These are phyloP conservation scores for Campylomormyrus numenius DNA, from an alignment of 2,113 vertebrate genomes.

Conservation along the genomic window DNA sequence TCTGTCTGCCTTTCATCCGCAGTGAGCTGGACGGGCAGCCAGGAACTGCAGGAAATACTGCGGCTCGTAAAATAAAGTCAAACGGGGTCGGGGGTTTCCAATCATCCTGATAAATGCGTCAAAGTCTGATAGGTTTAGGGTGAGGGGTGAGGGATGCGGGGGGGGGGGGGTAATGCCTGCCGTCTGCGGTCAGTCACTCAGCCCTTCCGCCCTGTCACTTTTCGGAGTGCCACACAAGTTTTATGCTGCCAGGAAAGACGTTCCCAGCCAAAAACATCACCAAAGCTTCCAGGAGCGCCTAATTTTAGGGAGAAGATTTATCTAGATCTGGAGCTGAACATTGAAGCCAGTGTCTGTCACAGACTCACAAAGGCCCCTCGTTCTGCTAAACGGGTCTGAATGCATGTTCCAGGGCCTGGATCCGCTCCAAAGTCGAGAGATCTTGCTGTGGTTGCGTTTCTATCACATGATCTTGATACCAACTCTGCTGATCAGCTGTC, in stretches of 20 bases:
- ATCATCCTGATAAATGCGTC: slow-evolving; percentile 1
- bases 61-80: not conserved
- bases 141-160: too few species aligned
- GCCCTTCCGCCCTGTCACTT: not conserved
- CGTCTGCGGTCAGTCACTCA: not conserved
- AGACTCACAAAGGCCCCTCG: not conserved
- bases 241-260: not conserved
- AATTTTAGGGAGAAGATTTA: not conserved
- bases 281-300: not conserved
- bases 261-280: not conserved
- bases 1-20: not conserved
- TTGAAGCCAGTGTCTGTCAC: not conserved
- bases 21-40: not conserved
- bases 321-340: not conserved
- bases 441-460: not conserved
- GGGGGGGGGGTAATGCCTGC: not conserved
- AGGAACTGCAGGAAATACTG: not conserved
- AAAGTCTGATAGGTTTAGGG: slow-evolving; percentile 4
- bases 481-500: not conserved
- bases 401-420: not conserved
- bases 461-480: not conserved
- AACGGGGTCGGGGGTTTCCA: not conserved
- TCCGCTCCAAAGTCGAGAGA: not conserved
- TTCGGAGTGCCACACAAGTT: not conserved
- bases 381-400: not conserved